Base-by-base conservation (phyloP, 2,113 vertebrate genomes). In the Equus quagga region DNA sequence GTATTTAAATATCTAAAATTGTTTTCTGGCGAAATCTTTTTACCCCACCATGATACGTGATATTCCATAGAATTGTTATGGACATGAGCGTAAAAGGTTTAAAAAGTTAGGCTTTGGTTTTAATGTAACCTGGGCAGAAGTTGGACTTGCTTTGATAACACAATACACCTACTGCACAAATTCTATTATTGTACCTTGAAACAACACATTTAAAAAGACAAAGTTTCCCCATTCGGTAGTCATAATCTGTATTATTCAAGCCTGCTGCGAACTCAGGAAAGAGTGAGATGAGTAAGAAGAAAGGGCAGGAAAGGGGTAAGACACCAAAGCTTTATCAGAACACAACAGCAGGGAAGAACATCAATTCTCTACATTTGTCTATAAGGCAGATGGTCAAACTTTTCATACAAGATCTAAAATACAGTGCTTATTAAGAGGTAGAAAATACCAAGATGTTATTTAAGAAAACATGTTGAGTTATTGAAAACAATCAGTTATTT, bases 341-440 rank as follows among this genome's bases (percentile, higher is more conserved):
- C 89, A 90, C 64, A 91, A 88, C 94, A 96, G 62, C 97, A 83
- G 98, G 94, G 96, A 98, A 98, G 97, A 97, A 97, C 87, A 97
- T 97, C 94, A 86, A 94, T 97, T 98, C 96, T 95, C 28, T 94
- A 98, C 64, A 88, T 91, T 96, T 98, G 95, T 98, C 98, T 98
- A 96, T 99, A 99, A 99, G 99, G 99, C 99, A 99, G 98, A 98
- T 97, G 98, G 98, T 98, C 54, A 51, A 93, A 98, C 92, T 84
- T 97, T 97, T 98, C 83, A 98, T 98, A 98, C 65, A 98, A 98
- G 97, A 97, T 98, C 96, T 97, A 98, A 98, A 98, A 98, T 98
- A 98, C 0, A 41, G 84, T 98, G 60, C 95, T 98, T 97, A 97
- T 62, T 97, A 93, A 98, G 99, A 99, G 99, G 99, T 99, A 99